A percentile compares a stretch with the other conserved stretches of the same genome.
Evolutionary conservation across 37 sponge, comb jelly and placozoan species (phyloP).

Genomic region (Dysidea cf. avara): DNA sequence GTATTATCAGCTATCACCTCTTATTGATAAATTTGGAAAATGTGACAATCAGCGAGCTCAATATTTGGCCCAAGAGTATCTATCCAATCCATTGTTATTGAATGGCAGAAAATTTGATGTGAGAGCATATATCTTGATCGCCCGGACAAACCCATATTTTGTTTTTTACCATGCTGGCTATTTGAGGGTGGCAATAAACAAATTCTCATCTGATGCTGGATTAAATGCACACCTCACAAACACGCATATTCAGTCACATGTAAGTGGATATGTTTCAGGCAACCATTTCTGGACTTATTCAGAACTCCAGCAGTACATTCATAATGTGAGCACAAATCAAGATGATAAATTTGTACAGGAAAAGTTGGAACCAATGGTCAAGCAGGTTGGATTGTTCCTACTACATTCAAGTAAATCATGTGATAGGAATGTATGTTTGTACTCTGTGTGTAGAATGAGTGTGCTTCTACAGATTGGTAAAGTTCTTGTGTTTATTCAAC

Average conservation of each 20-base stretch:
- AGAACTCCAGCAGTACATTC: conserved; percentile 65
- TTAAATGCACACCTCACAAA: conserved; percentile 74
- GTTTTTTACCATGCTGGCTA: conserved; percentile 86
- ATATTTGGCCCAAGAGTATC: conserved; percentile 71
- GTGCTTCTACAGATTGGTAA: too few species aligned
- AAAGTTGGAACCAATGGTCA: conserved; percentile 62
- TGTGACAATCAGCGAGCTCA: conserved; percentile 26
- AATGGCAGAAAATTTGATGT: conserved; percentile 83
- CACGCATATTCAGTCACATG: conserved; percentile 67
- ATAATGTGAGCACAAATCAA: too few species aligned
- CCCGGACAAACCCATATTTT: conserved; percentile 64
- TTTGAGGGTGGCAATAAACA: conserved; percentile 59
- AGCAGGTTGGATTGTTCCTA: conserved; percentile 64
- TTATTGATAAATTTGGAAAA: conserved; percentile 36
- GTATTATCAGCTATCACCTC: conserved; percentile 10
- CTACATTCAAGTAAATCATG: conserved; percentile 68
- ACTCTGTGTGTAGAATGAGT: too few species aligned
- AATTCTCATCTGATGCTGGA: conserved; percentile 37
- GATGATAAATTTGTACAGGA: conserved; percentile 55
- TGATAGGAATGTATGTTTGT: too few species aligned
- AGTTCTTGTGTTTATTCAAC: too few species aligned
- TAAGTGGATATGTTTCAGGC: conserved; percentile 21
- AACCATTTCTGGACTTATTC: conserved; percentile 80
- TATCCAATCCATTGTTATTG: conserved; percentile 52
- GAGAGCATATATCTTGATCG: conserved; percentile 68